Conservation (phyloP, 2,113 vertebrate genomes). For the Montifringilla adamsi region DNA sequence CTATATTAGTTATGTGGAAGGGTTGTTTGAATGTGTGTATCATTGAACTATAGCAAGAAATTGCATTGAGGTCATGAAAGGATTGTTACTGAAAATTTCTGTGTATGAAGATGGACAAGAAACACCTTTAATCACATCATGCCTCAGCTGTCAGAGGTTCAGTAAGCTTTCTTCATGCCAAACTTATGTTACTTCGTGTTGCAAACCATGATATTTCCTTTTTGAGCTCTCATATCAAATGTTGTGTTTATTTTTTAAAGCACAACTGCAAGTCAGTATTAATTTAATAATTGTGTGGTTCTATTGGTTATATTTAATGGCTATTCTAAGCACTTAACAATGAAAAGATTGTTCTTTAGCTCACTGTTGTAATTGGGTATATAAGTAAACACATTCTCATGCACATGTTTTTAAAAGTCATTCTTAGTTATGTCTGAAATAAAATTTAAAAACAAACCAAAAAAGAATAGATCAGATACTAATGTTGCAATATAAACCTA, state of each 20-base stretch:
- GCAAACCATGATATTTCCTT: slow-evolving; percentile 38
- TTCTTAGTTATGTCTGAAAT: slow-evolving; percentile 67
- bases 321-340: neutral
- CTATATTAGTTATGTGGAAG: neutral
- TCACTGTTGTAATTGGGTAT: slow-evolving; percentile 8
- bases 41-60: neutral
- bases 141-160: neutral
- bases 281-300: slow-evolving; percentile 22
- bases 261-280: slow-evolving; percentile 14
- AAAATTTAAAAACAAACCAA: slow-evolving; percentile 66
- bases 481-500: slow-evolving; percentile 71
- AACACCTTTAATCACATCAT: neutral
- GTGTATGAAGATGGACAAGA: neutral
- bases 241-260: slow-evolving; percentile 11
- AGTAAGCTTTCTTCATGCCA: slow-evolving; percentile 3
- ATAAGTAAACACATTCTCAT: slow-evolving; percentile 61
- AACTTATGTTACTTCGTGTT: neutral
- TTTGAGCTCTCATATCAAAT: slow-evolving; percentile 36
- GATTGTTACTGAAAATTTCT: neutral
- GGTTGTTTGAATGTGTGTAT: neutral
- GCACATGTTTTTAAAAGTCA: slow-evolving; percentile 67
- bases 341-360: slow-evolving; percentile 24
- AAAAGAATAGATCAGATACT: slow-evolving; percentile 52
- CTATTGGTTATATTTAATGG: neutral
- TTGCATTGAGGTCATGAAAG: neutral